Percentiles rank a stretch among this genome's conserved stretches.
Conservation (phyloP, 2,888 invertebrate genomes). For the Peribatodes rhomboidaria region DNA sequence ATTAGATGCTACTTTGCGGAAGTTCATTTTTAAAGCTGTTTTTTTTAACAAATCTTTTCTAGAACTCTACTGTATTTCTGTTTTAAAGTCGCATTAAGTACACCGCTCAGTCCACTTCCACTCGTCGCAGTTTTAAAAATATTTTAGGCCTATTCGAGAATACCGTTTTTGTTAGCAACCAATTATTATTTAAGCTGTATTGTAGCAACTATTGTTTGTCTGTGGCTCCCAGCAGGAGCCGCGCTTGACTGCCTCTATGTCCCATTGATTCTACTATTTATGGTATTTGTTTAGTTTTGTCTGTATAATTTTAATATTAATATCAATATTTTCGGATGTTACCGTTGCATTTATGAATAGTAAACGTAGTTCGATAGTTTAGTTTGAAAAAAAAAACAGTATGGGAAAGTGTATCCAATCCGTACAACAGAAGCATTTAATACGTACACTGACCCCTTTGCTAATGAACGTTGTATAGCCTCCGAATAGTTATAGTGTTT, state of each 20-base stretch:
- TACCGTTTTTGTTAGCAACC: neutral
- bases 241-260: slow-evolving; percentile 12
- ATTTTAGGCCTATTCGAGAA: neutral
- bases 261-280: slow-evolving; percentile 34
- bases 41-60: too few relatives aligned
- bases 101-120: too few relatives aligned
- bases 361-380: slow-evolving; percentile 5
- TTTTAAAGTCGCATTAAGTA: too few relatives aligned
- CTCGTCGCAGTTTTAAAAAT: neutral
- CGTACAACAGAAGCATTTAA: neutral
- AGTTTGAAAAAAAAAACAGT: neutral
- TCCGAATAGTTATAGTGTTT: too few relatives aligned
- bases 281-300: slow-evolving; percentile 30
- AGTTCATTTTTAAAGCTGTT: too few relatives aligned
- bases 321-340: slow-evolving; percentile 30
- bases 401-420: neutral
- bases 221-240: slow-evolving; percentile 25
- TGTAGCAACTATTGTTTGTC: neutral
- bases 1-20: too few relatives aligned
- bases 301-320: slow-evolving; percentile 30
- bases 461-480: too few relatives aligned
- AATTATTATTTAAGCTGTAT: neutral
- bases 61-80: too few relatives aligned
- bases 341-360: slow-evolving; percentile 38
- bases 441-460: too few relatives aligned